phyloP scores from a whole-genome alignment of 1,140 invertebrate genomes.

The Calephelis virginiensis region DNA sequence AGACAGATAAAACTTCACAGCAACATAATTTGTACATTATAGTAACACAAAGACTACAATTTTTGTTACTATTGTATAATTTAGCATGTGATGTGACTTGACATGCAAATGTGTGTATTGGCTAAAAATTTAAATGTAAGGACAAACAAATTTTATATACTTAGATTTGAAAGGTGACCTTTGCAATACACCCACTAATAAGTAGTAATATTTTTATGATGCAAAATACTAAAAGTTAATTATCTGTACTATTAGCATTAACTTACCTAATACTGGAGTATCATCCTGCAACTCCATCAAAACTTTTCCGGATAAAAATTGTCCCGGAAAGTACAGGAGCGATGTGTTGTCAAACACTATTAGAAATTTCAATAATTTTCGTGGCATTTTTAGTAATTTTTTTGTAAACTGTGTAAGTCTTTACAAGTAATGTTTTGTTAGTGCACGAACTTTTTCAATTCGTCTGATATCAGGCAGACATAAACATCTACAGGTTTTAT shows the following conservation, averaged over 20 bases:
- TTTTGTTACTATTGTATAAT: too few species aligned
- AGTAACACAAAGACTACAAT: too few species aligned
- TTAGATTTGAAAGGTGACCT: constrained; percentile 15
- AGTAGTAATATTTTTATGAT: background rate
- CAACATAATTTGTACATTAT: too few species aligned
- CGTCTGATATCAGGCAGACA: background rate
- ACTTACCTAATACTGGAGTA: constrained; percentile 88
- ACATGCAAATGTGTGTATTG: too few species aligned
- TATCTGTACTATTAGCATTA: background rate
- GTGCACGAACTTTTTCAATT: background rate
- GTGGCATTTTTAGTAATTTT: constrained; percentile 81
- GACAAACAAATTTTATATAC: too few species aligned
- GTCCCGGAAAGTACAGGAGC: constrained; percentile 93
- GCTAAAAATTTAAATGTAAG: too few species aligned
- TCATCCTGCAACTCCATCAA: constrained; percentile 95
- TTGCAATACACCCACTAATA: constrained; percentile 1
- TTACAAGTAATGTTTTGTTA: background rate
- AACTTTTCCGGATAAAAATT: constrained; percentile 94
- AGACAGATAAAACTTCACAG: too few species aligned
- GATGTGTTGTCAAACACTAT: constrained; percentile 97
- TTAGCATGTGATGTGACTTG: too few species aligned
- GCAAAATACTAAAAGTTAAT: background rate
- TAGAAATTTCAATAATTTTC: constrained; percentile 94
- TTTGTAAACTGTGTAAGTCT: background rate
- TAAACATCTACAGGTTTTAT: background rate